Base-by-base conservation (phyloP, 2,888 invertebrate species). In the Peribatodes rhomboidaria region DNA sequence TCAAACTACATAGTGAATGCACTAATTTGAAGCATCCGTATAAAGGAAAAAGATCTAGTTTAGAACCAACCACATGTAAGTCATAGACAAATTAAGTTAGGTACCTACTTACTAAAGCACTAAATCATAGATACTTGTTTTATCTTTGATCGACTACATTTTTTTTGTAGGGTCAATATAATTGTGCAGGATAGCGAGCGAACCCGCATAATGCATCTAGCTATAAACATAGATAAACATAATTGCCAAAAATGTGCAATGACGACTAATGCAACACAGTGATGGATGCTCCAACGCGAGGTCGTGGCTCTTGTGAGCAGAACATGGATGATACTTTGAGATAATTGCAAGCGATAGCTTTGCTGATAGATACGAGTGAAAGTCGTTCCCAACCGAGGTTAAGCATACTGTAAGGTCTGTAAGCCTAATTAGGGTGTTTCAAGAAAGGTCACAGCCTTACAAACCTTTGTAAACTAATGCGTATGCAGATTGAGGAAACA, bases 161-260 rank as follows among this genome's bases (percentile, higher is more conserved):
- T n/a, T n/a, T n/a, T n/a, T n/a, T n/a, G n/a, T n/a, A n/a, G n/a
- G n/a, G n/a, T n/a, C n/a, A n/a, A n/a, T n/a, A n/a, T n/a, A n/a
- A n/a, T n/a, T n/a, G n/a, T 41, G 16, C 4, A 41, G 3, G 10
- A 10, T 16, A 41, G 14, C 47, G 31, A 10, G 4, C 2, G 4
- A 31, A 50, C 35, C 35, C 50, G 18, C 18, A 10, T 16, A 8
- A 8, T 8, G n/a, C 13, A 2, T 0, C 35, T n/a, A n/a, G n/a
- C n/a, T n/a, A n/a, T n/a, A n/a, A n/a, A n/a, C n/a, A n/a, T 20
- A 35, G 35, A 18, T 16, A 4, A 3, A 31, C 18, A 18, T 55
- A 55, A 55, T 55, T 55, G n/a, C 55, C 20, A 27, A 31, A 49
- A 62, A 63, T 57, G 37, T 63, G 57, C 57, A 53, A 58, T 41